A percentile compares a stretch with the other conserved stretches of the same genome.
Evolutionary conservation across 2,888 invertebrate genomes (phyloP).

Genomic region (Thymelicus lineola): DNA sequence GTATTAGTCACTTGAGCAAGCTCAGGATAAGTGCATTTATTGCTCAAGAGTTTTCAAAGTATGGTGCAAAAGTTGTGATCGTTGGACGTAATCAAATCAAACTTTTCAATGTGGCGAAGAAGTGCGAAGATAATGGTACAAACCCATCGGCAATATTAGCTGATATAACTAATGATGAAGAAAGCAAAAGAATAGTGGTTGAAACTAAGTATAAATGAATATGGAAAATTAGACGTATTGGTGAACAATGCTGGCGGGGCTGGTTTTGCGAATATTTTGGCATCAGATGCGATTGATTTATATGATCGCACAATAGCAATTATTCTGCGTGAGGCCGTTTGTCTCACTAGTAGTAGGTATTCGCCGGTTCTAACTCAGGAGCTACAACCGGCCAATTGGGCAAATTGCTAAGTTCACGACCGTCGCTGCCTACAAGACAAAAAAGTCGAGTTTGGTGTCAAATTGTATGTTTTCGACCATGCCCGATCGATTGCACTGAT

Average conservation of each 20-base stretch:
- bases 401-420: no score
- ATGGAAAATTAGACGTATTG: no score
- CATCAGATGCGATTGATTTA: constrained; percentile 47
- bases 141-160: constrained; percentile 50
- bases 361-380: no score
- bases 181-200: constrained; percentile 37
- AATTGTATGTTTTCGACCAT: no score
- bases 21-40: constrained; percentile 41
- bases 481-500: no score
- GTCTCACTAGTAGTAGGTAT: no score
- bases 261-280: constrained; percentile 44
- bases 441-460: no score
- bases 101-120: constrained; percentile 46
- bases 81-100: constrained; percentile 54
- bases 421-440: no score
- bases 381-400: no score
- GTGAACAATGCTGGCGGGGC: constrained; percentile 55
- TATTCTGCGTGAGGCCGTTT: constrained; percentile 53
- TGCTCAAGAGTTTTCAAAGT: constrained; percentile 48
- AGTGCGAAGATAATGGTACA: constrained; percentile 44
- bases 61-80: constrained; percentile 53
- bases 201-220: constrained; percentile 45
- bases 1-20: constrained; percentile 42
- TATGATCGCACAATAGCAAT: constrained; percentile 50
- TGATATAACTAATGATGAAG: constrained; percentile 51